Base-by-base conservation (phyloP, 2,113 vertebrate species). In the Sylvia atricapilla region DNA sequence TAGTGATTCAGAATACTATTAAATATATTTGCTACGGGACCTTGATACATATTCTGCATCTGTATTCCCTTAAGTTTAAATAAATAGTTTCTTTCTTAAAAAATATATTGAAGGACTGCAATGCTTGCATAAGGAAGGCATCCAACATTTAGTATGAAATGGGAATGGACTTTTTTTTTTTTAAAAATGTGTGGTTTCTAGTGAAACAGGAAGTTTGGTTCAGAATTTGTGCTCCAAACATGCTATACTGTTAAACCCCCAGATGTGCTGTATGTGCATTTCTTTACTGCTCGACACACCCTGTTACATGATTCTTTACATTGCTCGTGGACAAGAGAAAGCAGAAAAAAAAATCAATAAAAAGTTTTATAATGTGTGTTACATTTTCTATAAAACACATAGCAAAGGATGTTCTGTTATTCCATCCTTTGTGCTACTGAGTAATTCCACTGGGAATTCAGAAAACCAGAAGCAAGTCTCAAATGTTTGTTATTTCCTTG, bases 1-100 rank as follows among this genome's bases (percentile, higher is more conserved):
- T 69, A 62, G 64, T 80, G 78, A 87, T 92, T 91, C 89, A 87
- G 76, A 93, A 31, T 63, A 27, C 20, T 25, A 66, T 85, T 87
- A 90, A 56, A 67, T 37, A 6, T 46, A 37, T 84, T 89, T 89
- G 15, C 55, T 90, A 43, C 18, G 60, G 49, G 41, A 84, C 58
- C 49, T 70, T 52, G 46, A 74, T 52, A 53, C 18, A 75, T 44
- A 66, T 53, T 77, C 37, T 66, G 56, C 83, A 84, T 41, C 52
- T 90, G 31, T 86, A 83, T 83, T 92, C 50, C 83, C 84, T 70
- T 77, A 80, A 84, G 70, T 66, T 81, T 92, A 70, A 93, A 95
- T 37, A 58, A 84, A 64, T 37, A 76, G 24, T 67, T 91, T 81
- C 17, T 62, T 87, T 58, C 37, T 37, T 3, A 86, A 85, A 82